These are phyloP conservation scores for Buceros bicornis DNA, from an alignment of 2,797 vertebrate species.

Conservation along the genomic window DNA sequence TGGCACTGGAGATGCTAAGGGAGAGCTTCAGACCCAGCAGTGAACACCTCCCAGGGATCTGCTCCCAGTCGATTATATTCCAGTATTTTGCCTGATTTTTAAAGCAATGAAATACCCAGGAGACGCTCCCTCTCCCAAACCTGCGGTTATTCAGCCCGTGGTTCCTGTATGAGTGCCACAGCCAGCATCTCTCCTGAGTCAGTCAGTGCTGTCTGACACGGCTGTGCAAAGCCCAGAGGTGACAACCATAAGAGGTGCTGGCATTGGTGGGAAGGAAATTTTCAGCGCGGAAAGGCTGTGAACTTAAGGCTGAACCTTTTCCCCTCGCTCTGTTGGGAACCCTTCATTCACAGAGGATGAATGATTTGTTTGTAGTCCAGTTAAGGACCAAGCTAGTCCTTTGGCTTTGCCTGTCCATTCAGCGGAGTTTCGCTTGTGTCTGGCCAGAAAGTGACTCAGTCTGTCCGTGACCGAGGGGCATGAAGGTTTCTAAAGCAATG, in stretches of 20 bases:
- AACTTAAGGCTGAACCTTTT: neutral
- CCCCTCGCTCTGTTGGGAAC: neutral
- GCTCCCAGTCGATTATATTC: neutral
- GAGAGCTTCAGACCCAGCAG: neutral
- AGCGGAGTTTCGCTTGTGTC: slow-evolving; percentile 25
- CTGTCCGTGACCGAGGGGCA: slow-evolving; percentile 26
- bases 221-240: neutral
- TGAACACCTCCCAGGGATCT: neutral
- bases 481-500: neutral
- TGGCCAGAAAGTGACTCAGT: slow-evolving; percentile 63
- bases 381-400: neutral
- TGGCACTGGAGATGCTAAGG: neutral
- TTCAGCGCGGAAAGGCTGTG: neutral
- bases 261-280: neutral
- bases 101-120: neutral
- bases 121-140: neutral
- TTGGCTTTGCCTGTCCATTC: slow-evolving; percentile 21
- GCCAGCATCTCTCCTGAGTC: neutral
- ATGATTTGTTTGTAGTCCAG: slow-evolving; percentile 20
- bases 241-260: neutral
- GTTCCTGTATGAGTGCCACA: neutral
- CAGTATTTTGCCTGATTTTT: neutral
- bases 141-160: neutral
- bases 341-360: neutral
- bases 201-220: neutral